A percentile compares a stretch with the other conserved stretches of the same genome.
Conservation (phyloP, 2,797 vertebrate species). For the Serranus cabrilla region DNA sequence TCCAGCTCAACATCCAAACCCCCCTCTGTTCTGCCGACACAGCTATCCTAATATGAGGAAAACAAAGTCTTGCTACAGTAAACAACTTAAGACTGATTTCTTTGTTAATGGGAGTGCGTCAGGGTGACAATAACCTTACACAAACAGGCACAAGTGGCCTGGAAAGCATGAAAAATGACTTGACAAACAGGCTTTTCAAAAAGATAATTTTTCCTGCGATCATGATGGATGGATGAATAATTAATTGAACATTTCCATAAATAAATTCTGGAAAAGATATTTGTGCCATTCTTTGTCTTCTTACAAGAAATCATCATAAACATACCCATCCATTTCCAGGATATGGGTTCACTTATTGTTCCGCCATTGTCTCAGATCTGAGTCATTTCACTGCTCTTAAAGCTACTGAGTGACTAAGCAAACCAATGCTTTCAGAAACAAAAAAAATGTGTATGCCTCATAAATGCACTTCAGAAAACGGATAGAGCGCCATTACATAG, state of each 20-base stretch:
- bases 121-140: slow-evolving; percentile 15
- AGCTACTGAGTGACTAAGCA: slow-evolving; percentile 55
- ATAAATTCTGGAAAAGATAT: not conserved
- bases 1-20: not conserved
- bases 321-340: slow-evolving; percentile 44
- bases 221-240: not conserved
- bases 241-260: not conserved
- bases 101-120: slow-evolving; percentile 1
- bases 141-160: slow-evolving; percentile 4
- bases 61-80: slow-evolving; percentile 4
- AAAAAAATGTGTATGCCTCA: slow-evolving; percentile 26
- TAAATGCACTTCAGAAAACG: slow-evolving; percentile 5
- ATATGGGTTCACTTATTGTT: slow-evolving; percentile 58
- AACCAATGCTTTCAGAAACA: slow-evolving; percentile 30
- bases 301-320: slow-evolving; percentile 49
- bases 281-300: not conserved
- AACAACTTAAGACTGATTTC: slow-evolving; percentile 18
- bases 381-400: slow-evolving; percentile 58
- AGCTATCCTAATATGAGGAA: not conserved
- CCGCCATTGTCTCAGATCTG: slow-evolving; percentile 44
- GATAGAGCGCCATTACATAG: not conserved
- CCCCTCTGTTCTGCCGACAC: not conserved
- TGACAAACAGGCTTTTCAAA: not conserved
- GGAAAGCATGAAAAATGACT: not conserved
- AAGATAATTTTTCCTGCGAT: not conserved